Percentiles rank a stretch among this genome's conserved stretches.
phyloP scores from a whole-genome alignment of 1,140 invertebrate species.

The Drosophila pectinifera region DNA sequence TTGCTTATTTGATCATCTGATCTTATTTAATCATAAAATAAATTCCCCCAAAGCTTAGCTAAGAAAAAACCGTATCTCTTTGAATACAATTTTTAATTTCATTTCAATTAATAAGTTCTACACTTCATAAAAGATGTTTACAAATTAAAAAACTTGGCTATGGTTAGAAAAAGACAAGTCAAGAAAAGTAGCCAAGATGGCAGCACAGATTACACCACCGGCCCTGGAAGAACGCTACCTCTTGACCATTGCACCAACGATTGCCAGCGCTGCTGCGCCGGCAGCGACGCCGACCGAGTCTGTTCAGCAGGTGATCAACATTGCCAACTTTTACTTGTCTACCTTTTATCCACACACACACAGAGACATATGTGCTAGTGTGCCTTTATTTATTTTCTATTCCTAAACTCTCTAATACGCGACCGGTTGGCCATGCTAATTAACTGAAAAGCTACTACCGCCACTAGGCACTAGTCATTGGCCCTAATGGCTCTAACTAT shows the following conservation, averaged over 20 bases:
- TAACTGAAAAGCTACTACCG: constrained; percentile 36
- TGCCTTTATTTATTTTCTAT: constrained; percentile 42
- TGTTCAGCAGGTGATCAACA: constrained; percentile 21
- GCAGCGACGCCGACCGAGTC: not conserved
- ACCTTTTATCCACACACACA: constrained; percentile 2
- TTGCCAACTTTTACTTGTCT: constrained; percentile 30
- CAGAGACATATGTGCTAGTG: not conserved
- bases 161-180: not conserved
- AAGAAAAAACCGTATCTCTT: too few species aligned
- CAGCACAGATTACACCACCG: not conserved
- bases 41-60: too few species aligned
- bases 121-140: too few species aligned
- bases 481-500: constrained; percentile 41
- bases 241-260: constrained; percentile 24
- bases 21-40: too few species aligned
- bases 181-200: not conserved
- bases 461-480: constrained; percentile 16
- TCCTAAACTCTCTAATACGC: constrained; percentile 34
- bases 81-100: too few species aligned
- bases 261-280: not conserved
- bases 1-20: too few species aligned
- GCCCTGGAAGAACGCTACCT: constrained; percentile 9
- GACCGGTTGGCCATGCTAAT: constrained; percentile 57
- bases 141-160: not conserved
- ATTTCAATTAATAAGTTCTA: not conserved